Evolutionary conservation across 2,797 vertebrate species (phyloP), one percentile per base, ranked within the genome.

Genomic region (Spinus pinus): DNA sequence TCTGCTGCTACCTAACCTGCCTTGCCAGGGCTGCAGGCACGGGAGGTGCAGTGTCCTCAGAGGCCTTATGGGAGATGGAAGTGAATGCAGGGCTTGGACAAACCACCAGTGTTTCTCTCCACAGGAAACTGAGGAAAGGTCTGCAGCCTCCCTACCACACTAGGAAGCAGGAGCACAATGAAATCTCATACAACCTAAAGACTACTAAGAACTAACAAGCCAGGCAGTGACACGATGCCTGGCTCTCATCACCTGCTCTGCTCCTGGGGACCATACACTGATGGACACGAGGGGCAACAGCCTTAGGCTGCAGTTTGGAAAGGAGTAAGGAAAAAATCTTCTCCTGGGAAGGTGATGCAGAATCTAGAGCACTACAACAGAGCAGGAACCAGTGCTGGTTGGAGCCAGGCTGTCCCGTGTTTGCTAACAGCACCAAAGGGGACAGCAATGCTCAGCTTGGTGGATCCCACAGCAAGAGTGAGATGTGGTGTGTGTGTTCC

Each of bases 401-500:
- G 22, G 9, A 74, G 6, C 5, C 49, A 35, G 30, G 50, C 54
- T 18, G 15, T n/a, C n/a, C 31, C 1, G 2, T 25, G 23, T 56
- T 80, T 58, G 54, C 27, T 58, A 56, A 61, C 0, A 56, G 23
- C 62, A 41, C 27, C 46, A 6, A n/a, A 67, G 25, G 9, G 41
- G 37, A 70, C 28, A 56, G 49, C 56, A 51, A 14, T 0, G 2
- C 53, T 54, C 0, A 1, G 39, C 54, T 25, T 30, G 42, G 22
- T 66, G 88, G 56, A 78, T 47, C 12, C 19, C 42, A 19, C 15
- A 37, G 53, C 2, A 4, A 14, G 12, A 25, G 41, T 0, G 2
- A 31, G 46, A 28, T 6, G 31, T 0, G 2, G 23, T 3, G 12
- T 0, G 0, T 12, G 53, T 11, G 25, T 12, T 10, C 42, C 4